Conservation (phyloP, 2,113 vertebrate genomes). For the Calidris pygmaea region DNA sequence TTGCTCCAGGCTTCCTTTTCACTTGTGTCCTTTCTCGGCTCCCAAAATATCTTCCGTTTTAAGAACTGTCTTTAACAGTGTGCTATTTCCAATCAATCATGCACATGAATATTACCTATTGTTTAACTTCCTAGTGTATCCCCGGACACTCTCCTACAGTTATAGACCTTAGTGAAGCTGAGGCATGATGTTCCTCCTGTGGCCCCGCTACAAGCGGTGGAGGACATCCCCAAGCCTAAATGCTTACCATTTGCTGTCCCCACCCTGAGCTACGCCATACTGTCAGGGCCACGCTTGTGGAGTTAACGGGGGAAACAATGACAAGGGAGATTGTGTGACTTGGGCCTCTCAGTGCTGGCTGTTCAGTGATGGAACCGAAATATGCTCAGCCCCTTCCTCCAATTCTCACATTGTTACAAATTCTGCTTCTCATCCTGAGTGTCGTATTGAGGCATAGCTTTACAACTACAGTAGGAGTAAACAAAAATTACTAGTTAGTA, state of each 20-base stretch:
- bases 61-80: neutral
- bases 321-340: neutral
- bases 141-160: neutral
- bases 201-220: neutral
- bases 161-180: neutral
- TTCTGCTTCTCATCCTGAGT: neutral
- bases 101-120: neutral
- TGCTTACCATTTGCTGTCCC: neutral
- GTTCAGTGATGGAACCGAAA: neutral
- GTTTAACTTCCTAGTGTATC: neutral
- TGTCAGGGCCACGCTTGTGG: neutral
- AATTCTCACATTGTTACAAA: neutral
- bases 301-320: neutral
- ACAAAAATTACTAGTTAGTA: neutral
- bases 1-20: neutral
- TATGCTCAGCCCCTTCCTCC: neutral
- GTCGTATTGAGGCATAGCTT: neutral
- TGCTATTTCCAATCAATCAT: neutral
- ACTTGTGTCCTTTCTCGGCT: neutral
- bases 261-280: rapidly evolving
- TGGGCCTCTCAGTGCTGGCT: neutral
- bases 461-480: neutral
- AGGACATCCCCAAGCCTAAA: neutral
- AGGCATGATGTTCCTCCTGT: neutral
- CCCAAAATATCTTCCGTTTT: neutral